Evolutionary conservation across 2,113 vertebrate genomes (phyloP).

Genomic region (Urocynchramus pylzowi): DNA sequence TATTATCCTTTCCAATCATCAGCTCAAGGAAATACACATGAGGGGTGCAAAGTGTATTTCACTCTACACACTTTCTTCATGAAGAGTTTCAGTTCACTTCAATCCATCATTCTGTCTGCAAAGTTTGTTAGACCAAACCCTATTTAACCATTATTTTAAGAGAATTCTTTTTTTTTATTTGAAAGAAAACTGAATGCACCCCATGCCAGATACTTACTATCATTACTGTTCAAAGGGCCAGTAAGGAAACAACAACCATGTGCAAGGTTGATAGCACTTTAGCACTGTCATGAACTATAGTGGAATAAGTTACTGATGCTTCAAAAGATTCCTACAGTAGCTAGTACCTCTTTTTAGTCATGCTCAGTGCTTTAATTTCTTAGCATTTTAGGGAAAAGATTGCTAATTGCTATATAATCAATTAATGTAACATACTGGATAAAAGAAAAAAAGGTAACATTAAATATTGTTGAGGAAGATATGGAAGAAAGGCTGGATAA

Average conservation of each 20-base stretch:
- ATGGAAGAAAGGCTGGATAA: background rate
- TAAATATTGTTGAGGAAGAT: background rate
- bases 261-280: background rate
- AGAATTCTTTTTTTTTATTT: background rate
- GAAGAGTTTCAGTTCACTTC: background rate
- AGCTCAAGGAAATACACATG: background rate
- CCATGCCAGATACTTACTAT: background rate
- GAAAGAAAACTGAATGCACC: background rate
- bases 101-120: background rate
- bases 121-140: background rate
- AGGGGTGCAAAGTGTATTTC: background rate
- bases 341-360: background rate
- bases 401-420: background rate
- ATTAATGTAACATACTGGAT: background rate
- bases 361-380: background rate
- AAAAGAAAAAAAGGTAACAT: background rate
- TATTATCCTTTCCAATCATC: background rate
- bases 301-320: background rate
- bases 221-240: background rate
- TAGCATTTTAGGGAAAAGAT: background rate
- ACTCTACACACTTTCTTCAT: background rate
- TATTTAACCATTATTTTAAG: background rate
- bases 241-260: background rate
- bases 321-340: background rate
- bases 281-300: background rate